phyloP scores from a whole-genome alignment of 2,113 vertebrate species.

The Carassius carassius region DNA sequence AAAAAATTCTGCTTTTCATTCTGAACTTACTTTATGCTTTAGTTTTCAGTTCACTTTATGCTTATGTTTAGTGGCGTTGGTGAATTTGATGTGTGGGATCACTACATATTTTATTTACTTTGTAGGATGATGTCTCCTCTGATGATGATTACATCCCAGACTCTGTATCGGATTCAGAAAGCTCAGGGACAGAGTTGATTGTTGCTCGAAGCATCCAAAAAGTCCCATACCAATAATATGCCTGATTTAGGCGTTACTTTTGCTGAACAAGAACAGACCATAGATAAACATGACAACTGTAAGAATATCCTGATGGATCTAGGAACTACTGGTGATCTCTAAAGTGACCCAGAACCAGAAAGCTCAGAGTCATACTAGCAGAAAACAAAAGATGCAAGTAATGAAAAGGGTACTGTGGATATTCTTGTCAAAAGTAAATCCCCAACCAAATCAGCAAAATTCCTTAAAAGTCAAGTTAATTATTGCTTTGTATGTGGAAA shows the following conservation, averaged over 20 bases:
- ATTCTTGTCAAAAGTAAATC: conserved; percentile 11
- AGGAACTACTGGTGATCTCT: conserved; percentile 15
- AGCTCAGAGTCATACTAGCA: conserved; percentile 17
- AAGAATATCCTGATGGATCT: conserved; percentile 20
- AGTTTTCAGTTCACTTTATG: conserved; percentile 17
- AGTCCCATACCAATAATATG: conserved; percentile 17
- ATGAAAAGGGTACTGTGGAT: no score
- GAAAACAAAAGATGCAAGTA: conserved; percentile 2
- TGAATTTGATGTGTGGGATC: conserved; percentile 10
- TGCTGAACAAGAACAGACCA: conserved; percentile 15
- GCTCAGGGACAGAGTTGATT: conserved; percentile 35
- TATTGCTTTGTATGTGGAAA: no score
- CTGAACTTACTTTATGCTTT: conserved; percentile 11
- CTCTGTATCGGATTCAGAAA: conserved; percentile 29
- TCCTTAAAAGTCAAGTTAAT: conserved; percentile 35
- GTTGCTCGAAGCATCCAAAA: conserved; percentile 24
- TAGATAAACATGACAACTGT: conserved; percentile 4
- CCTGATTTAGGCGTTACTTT: conserved; percentile 3
- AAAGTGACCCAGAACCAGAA: conserved; percentile 30
- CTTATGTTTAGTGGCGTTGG: not conserved
- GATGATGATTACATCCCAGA: conserved; percentile 20
- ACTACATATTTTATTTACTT: conserved; percentile 2
- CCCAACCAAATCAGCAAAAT: conserved; percentile 2
- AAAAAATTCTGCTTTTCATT: not conserved
- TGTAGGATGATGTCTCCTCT: conserved; percentile 23